Percentiles rank a stretch among this genome's conserved stretches.
phyloP scores from a whole-genome alignment of 1,140 invertebrate species.

The Drosophila punjabiensis region DNA sequence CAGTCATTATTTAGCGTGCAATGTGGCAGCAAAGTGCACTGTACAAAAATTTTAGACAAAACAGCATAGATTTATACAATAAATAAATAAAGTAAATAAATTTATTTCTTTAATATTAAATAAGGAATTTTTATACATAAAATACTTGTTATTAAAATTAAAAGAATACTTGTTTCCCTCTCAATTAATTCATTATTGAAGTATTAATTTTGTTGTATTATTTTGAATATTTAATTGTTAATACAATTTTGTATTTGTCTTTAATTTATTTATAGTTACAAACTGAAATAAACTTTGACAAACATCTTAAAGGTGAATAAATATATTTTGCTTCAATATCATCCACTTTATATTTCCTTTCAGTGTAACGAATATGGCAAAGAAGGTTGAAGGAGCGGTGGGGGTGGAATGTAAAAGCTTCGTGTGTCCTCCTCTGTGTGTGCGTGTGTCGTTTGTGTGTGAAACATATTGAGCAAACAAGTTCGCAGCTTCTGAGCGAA shows the following conservation, averaged over 20 bases:
- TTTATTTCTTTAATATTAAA: too few species aligned
- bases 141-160: too few species aligned
- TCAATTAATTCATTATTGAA: too few species aligned
- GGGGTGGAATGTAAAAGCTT: conserved; percentile 62
- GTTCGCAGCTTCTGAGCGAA: conserved; percentile 78
- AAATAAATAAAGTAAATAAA: too few species aligned
- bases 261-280: background rate
- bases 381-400: background rate
- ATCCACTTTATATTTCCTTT: background rate
- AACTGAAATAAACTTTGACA: background rate
- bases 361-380: conserved; percentile 10
- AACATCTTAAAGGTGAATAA: background rate
- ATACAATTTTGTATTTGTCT: too few species aligned
- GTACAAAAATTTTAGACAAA: background rate
- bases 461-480: conserved; percentile 84
- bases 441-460: conserved; percentile 59
- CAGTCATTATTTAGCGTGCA: conserved; percentile 80
- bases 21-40: conserved; percentile 47
- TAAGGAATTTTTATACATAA: too few species aligned
- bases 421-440: conserved; percentile 54
- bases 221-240: too few species aligned
- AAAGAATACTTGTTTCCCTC: too few species aligned
- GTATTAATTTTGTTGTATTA: too few species aligned
- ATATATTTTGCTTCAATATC: background rate
- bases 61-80: background rate